phyloP scores from a whole-genome alignment of 2,113 vertebrate genomes.

The Panthera leo region DNA sequence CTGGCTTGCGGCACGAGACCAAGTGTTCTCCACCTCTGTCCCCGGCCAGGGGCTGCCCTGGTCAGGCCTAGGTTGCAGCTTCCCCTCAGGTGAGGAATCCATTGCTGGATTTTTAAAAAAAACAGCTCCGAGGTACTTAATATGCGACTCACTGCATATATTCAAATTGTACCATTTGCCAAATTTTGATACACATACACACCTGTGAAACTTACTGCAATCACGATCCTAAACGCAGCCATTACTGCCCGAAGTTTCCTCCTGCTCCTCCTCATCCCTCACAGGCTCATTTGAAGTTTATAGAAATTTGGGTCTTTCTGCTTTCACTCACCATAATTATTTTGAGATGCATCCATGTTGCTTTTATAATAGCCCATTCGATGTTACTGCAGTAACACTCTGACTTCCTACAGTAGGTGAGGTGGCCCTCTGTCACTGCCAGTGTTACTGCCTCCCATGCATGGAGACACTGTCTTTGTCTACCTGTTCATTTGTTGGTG shows the following conservation, averaged over 20 bases:
- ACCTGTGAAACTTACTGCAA: neutral
- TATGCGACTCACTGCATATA: neutral
- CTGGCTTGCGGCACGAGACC: rapidly evolving
- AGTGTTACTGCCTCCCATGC: too few species aligned
- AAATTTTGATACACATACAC: neutral
- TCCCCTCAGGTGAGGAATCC: neutral
- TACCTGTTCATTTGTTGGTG: neutral
- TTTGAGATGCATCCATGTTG: neutral
- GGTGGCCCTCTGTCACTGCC: too few species aligned
- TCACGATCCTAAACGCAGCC: neutral
- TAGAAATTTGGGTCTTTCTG: neutral
- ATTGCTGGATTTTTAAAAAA: neutral
- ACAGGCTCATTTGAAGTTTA: neutral
- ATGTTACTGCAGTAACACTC: neutral
- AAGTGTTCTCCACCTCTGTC: neutral
- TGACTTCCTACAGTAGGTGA: too few species aligned
- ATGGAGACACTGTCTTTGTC: neutral
- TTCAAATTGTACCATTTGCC: neutral
- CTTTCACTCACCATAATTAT: neutral
- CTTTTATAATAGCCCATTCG: neutral
- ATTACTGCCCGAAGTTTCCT: neutral
- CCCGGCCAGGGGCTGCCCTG: neutral
- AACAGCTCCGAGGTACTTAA: neutral
- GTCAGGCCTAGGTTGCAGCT: neutral
- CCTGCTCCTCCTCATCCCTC: neutral